Conservation (phyloP, 1,140 invertebrate genomes). For the Carcinoscorpius rotundicauda region DNA sequence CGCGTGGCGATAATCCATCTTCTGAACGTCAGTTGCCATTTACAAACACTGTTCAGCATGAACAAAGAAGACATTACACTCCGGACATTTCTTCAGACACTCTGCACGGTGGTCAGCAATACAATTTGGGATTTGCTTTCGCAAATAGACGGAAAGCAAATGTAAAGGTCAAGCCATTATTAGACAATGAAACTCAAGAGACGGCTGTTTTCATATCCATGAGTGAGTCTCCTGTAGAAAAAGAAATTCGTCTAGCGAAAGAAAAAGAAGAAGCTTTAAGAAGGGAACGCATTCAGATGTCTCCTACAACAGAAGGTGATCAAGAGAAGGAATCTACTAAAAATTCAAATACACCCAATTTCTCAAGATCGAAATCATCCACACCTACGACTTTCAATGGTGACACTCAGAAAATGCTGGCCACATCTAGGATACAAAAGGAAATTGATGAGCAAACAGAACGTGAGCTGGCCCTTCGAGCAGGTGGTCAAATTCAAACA, state of each 20-base stretch:
- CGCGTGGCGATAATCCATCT: too few species aligned
- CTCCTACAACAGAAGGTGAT: too few species aligned
- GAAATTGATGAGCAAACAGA: conserved; percentile 36
- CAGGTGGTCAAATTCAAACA: conserved; percentile 32
- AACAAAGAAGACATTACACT: too few species aligned
- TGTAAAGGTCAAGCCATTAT: conserved; percentile 16
- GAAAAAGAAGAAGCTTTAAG: conserved; percentile 43
- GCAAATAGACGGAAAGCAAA: neutral
- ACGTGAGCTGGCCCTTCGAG: conserved; percentile 32
- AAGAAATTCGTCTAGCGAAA: conserved; percentile 40
- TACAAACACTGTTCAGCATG: too few species aligned
- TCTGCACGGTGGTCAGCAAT: too few species aligned
- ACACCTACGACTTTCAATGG: conserved; percentile 2
- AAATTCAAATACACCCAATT: too few species aligned
- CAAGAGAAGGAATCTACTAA: too few species aligned
- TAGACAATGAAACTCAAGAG: conserved; percentile 12
- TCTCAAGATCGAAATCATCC: too few species aligned
- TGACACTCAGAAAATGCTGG: conserved; percentile 30
- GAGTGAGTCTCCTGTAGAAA: conserved; percentile 44
- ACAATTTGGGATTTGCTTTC: too few species aligned
- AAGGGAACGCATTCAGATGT: conserved; percentile 27
- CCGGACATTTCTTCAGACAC: too few species aligned
- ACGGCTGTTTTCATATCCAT: conserved; percentile 7
- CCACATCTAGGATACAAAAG: conserved; percentile 34
- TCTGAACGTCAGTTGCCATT: too few species aligned